Base-by-base conservation (phyloP, 2,113 vertebrate species). In the Etia nguti region DNA sequence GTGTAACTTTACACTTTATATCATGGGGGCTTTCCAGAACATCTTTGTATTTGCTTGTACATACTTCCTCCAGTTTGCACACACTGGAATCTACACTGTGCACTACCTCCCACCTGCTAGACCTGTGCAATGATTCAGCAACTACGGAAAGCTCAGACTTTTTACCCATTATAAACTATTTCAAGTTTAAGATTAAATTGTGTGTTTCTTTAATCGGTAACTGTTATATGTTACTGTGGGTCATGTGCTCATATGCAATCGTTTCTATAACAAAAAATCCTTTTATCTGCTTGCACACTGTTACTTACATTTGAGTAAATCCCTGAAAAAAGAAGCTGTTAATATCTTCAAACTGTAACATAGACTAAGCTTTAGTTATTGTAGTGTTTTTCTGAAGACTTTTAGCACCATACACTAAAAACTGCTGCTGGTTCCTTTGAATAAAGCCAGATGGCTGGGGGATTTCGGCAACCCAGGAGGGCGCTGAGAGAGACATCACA, bases 1-100 rank as follows among this genome's bases (percentile, higher is more conserved):
- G 54, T 80, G 50, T 87, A 50, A 85, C 29, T 85, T 73, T 86
- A 46, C 55, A 56, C 16, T 83, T 86, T 55, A 82, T 84, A 54
- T 80, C 22, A 84, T 38, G 79, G 93, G 92, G 91, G 91, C 80
- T 93, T 94, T 93, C 82, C 91, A 90, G 80, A 88, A 82, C 65
- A 84, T 82, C 77, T 83, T 48, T 75, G 20, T 83, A 80, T 86
- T 62, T 59, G 54, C 85, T 85, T 82, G 54, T 70, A 86, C 18
- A 52, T 87, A 87, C 83, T 82, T 88, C 41, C 82, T 80, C 56
- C 85, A 83, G 59, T 59, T 86, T 89, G 52, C 70, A n/a, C 36
- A n/a, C 55, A 50, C n/a, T 86, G 56, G 89, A 90, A 91, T 56
- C 29, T 55, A 29, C 41, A 38, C 55, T 79, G 73, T 81, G 52